Evolutionary conservation across 2,888 invertebrate genomes (phyloP).

Genomic region (Orthonevra nobilis): DNA sequence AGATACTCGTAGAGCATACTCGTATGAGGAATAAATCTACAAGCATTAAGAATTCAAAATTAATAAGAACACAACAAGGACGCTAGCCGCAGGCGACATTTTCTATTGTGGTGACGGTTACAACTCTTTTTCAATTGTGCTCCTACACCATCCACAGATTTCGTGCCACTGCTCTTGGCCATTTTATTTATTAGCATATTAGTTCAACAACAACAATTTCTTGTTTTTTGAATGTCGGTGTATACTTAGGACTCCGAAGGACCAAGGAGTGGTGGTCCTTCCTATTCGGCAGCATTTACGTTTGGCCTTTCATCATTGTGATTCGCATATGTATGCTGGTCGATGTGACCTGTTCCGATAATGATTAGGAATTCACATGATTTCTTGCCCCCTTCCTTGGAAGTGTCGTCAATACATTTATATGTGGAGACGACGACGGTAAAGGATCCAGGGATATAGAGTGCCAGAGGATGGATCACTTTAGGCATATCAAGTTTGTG

Average conservation of each 20-base stretch:
- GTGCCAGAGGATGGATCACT: constrained; percentile 13
- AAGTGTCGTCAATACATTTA: too few relatives aligned
- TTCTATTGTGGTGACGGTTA: constrained; percentile 43
- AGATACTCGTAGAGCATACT: too few relatives aligned
- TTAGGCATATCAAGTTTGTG: constrained; percentile 26
- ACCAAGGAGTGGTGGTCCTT: constrained; percentile 2
- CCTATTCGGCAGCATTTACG: constrained; percentile 34
- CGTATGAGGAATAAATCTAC: constrained; percentile 9
- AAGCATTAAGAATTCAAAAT: constrained; percentile 54
- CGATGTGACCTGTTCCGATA: constrained; percentile 27
- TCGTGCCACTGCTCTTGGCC: constrained; percentile 26
- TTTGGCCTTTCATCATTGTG: constrained; percentile 35
- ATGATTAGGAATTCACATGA: constrained; percentile 54
- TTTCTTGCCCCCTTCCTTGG: constrained; percentile 1
- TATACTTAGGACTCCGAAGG: constrained; percentile 52
- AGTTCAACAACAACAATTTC: constrained; percentile 62
- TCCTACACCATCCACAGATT: not conserved
- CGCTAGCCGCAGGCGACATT: constrained; percentile 20
- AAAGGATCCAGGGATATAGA: not conserved
- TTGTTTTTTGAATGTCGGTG: constrained; percentile 63
- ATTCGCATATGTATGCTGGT: constrained; percentile 37
- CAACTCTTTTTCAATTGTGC: constrained; percentile 31
- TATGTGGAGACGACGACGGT: too few relatives aligned
- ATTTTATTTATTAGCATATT: constrained; percentile 69
- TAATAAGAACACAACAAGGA: constrained; percentile 51